Percentiles rank a stretch among this genome's conserved stretches.
These are phyloP conservation scores for Dolichallabes microphthalmus DNA, from an alignment of 2,113 vertebrate species.

Conservation along the genomic window DNA sequence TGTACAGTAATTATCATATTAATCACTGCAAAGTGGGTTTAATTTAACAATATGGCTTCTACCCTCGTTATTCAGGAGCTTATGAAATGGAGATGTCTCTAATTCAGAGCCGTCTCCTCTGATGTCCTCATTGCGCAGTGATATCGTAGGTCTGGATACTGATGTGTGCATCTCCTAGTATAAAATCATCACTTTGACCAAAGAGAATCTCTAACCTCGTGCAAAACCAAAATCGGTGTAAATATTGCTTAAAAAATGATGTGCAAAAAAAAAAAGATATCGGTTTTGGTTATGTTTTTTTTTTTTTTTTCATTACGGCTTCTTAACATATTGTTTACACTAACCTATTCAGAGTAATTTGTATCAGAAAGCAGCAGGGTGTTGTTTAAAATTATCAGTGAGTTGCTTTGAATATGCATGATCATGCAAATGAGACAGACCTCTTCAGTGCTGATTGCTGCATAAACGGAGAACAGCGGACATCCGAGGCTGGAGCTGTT, in stretches of 20 bases:
- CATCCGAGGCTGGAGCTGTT: constrained; percentile 37
- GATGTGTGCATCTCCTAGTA: not conserved
- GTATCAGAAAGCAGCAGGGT: constrained; percentile 35
- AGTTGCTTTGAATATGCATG: constrained; percentile 54
- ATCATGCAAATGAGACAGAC: constrained; percentile 45
- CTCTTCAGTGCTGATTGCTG: constrained; percentile 45
- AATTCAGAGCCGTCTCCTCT: not conserved
- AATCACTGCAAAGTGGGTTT: not conserved
- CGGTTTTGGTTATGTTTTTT: not conserved
- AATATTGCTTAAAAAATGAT: not conserved
- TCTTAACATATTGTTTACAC: constrained; percentile 45
- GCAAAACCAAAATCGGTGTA: not conserved
- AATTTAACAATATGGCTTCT: not conserved
- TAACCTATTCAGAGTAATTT: constrained; percentile 42
- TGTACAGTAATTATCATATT: not conserved
- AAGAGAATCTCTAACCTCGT: not conserved
- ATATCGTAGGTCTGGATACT: not conserved
- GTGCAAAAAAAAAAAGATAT: not conserved
- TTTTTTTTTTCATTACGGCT: not conserved
- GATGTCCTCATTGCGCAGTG: not conserved
- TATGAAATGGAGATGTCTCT: not conserved
- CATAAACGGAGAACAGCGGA: constrained; percentile 43
- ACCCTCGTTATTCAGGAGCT: not conserved
- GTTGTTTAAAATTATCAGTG: constrained; percentile 41
- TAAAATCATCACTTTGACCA: not conserved